Percentiles rank a stretch among this genome's conserved stretches.
phyloP scores from a whole-genome alignment of 1,140 invertebrate species.

The Pinna nobilis region DNA sequence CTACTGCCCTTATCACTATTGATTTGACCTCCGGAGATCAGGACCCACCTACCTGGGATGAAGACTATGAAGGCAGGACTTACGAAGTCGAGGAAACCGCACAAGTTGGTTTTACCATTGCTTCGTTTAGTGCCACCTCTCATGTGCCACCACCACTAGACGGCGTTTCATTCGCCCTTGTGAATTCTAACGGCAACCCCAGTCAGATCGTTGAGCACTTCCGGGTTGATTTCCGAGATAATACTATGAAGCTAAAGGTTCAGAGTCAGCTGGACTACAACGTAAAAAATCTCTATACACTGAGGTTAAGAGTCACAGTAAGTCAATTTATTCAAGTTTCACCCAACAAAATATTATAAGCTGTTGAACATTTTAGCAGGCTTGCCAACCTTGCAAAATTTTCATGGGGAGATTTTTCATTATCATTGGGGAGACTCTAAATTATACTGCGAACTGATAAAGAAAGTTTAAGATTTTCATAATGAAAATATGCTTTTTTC shows the following conservation, averaged over 20 bases:
- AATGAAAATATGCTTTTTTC: background rate
- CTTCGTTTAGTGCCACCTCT: constrained; percentile 52
- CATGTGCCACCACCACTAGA: constrained; percentile 54
- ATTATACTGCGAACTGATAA: too few species aligned
- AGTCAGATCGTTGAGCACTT: constrained; percentile 49
- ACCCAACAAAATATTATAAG: too few species aligned
- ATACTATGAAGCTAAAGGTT: constrained; percentile 47
- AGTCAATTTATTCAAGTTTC: constrained; percentile 17
- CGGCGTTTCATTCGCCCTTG: constrained; percentile 53
- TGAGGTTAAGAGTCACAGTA: constrained; percentile 56
- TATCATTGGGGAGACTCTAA: too few species aligned
- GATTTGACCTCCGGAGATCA: constrained; percentile 50
- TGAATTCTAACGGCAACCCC: constrained; percentile 51
- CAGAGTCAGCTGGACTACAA: constrained; percentile 54
- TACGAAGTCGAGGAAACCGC: constrained; percentile 58
- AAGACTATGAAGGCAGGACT: constrained; percentile 48
- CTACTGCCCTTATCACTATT: constrained; percentile 53
- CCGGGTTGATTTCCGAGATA: constrained; percentile 46
- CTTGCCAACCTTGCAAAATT: too few species aligned
- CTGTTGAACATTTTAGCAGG: too few species aligned
- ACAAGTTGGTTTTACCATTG: constrained; percentile 48
- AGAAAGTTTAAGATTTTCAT: background rate
- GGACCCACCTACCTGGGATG: constrained; percentile 58
- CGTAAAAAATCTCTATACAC: constrained; percentile 52
- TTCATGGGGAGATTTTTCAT: too few species aligned